These are phyloP conservation scores for Bradypus variegatus DNA, from an alignment of 2,797 vertebrate genomes.

Conservation along the genomic window DNA sequence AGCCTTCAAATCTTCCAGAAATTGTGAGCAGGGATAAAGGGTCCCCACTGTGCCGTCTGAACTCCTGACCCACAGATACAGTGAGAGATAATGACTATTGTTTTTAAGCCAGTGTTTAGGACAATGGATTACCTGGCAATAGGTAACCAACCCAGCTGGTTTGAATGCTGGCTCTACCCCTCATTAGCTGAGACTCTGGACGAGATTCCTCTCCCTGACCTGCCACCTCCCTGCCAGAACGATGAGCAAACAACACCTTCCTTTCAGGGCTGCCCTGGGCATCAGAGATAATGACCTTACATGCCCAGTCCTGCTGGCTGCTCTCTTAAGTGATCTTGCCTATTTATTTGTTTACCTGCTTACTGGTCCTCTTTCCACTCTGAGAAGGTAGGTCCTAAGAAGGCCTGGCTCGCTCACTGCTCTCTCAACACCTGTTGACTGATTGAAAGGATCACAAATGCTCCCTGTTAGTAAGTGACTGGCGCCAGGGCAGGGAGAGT, in stretches of 20 bases:
- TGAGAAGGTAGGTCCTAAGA: background rate
- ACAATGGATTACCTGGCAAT: background rate
- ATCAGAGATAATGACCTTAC: background rate
- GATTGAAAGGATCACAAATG: background rate
- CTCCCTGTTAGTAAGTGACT: background rate
- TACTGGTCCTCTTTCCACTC: background rate
- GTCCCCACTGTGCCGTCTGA: background rate
- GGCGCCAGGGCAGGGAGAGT: background rate
- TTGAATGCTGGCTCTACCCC: background rate
- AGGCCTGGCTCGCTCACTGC: background rate
- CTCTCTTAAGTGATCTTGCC: background rate
- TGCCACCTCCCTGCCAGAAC: background rate
- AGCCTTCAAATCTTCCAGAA: background rate
- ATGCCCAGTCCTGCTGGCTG: background rate
- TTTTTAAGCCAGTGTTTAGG: background rate
- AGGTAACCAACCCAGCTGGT: background rate
- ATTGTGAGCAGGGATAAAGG: background rate
- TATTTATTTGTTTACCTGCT: background rate
- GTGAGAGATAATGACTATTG: background rate
- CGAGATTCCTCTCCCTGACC: background rate
- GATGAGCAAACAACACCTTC: background rate
- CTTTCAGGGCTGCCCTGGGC: background rate
- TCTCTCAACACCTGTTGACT: background rate
- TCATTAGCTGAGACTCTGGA: background rate
- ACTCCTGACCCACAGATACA: background rate